Base-by-base conservation (phyloP, 2,888 invertebrate species). In the Agrochola litura region DNA sequence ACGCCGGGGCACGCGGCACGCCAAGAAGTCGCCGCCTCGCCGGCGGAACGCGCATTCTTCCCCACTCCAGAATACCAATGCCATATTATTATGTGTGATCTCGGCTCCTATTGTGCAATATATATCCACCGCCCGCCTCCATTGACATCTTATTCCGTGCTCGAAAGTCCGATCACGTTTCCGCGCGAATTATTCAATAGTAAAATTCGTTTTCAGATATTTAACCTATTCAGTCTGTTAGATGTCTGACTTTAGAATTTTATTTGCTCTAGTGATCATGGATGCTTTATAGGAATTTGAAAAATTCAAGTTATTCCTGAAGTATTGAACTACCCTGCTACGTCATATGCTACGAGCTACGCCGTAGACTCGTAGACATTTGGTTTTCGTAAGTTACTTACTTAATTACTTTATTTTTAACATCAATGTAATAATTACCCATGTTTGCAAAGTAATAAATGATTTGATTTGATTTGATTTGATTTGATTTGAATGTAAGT, bases 41-140 rank as follows among this genome's bases (percentile, higher is more conserved):
- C 88, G 88, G 80, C 86, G 95, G 95, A 93, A 95, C 94, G 95
- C 93, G 93, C 94, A 96, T 96, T 96, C 96, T 93, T 94, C 90
- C 93, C 90, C 93, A 92, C 93, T 91, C 91, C 94, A 90, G 95
- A 94, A 96, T 96, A 94, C 96, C 96, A 93, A 94, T 93, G 94
- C 91, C 94, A 92, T 95, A 95, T 96, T 96, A 96, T 96, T 95
- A 95, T 96, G 96, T 95, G 95, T 95, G 95, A 96, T 95, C 93
- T 93, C 91, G 91, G 87, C 91, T 92, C 89, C 92, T 91, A 94
- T 94, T 95, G 94, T 92, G 94, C 92, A 90, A 93, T 94, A 94
- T 93, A 94, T 91, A 92, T 89, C 87, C 87, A 90, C 89, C 87
- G 82, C 84, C 76, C 87, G 90, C 89, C 91, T 89, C 90, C 92